phyloP scores from a whole-genome alignment of 2,797 vertebrate species.

The Lepus oiostolus region DNA sequence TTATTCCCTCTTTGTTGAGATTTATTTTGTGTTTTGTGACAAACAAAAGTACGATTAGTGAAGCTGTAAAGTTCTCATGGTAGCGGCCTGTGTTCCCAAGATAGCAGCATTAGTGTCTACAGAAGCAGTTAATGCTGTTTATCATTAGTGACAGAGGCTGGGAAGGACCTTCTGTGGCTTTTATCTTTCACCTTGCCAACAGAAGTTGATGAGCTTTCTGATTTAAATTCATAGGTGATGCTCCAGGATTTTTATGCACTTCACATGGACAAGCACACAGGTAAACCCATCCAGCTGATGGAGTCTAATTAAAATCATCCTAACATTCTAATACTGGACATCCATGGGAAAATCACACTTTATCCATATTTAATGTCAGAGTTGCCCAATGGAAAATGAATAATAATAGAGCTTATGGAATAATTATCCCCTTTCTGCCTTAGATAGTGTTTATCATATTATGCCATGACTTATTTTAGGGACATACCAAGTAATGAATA shows the following conservation, averaged over 20 bases:
- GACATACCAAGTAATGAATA: not conserved
- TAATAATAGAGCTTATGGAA: conserved; percentile 15
- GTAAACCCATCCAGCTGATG: conserved; percentile 86
- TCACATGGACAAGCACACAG: conserved; percentile 88
- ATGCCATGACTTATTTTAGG: not conserved
- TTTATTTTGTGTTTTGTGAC: conserved; percentile 89
- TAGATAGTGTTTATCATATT: not conserved
- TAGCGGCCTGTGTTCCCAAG: conserved; percentile 91
- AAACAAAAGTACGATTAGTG: conserved; percentile 92
- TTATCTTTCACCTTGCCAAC: conserved; percentile 90
- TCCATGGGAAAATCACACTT: conserved; percentile 42
- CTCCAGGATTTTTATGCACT: conserved; percentile 88
- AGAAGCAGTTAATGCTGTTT: conserved; percentile 93
- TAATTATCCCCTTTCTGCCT: not conserved
- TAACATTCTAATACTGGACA: conserved; percentile 69
- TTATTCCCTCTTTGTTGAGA: conserved; percentile 89
- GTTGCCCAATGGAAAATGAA: not conserved
- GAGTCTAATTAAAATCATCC: conserved; percentile 87
- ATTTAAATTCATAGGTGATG: conserved; percentile 91
- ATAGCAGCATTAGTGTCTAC: conserved; percentile 92
- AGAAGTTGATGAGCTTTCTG: conserved; percentile 91
- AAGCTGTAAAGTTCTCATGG: conserved; percentile 91
- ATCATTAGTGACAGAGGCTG: conserved; percentile 93
- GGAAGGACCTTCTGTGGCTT: conserved; percentile 88
- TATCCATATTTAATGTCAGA: conserved; percentile 54